A percentile compares a stretch with the other conserved stretches of the same genome.
Conservation (phyloP, 2,113 vertebrate genomes). For the Piprites chloris region DNA sequence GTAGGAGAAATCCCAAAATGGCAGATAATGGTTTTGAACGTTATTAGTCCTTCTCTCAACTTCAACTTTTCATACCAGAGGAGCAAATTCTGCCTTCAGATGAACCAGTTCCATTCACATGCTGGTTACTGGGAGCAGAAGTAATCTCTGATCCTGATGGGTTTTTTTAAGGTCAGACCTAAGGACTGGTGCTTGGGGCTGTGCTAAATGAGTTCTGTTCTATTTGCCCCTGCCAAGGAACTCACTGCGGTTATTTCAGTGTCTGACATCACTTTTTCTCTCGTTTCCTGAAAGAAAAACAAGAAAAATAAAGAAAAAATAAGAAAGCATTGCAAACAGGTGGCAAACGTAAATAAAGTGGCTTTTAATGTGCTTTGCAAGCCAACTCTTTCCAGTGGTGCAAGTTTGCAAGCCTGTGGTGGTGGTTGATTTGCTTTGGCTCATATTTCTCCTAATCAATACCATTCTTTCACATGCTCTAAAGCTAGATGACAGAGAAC, state of each 20-base stretch:
- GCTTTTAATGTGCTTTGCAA: neutral
- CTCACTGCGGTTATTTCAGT: neutral
- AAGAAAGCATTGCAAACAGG: neutral
- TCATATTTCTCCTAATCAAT: neutral
- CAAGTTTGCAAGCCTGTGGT: neutral
- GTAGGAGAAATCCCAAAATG: neutral
- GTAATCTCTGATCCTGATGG: neutral
- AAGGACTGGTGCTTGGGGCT: neutral
- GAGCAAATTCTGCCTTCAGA: neutral
- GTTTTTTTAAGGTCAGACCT: neutral
- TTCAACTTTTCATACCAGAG: neutral
- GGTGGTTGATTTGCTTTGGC: neutral
- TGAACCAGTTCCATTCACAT: rapidly evolving
- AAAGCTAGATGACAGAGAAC: neutral
- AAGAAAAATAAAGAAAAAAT: neutral
- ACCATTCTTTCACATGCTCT: neutral
- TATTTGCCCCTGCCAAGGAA: neutral
- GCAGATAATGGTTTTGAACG: rapidly evolving
- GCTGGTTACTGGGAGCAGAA: neutral
- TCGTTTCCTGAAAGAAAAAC: neutral
- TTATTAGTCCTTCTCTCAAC: rapidly evolving
- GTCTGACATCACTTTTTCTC: neutral
- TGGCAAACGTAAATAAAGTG: neutral
- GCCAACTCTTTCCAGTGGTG: neutral
- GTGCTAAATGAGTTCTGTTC: neutral